Conservation (phyloP, 1,140 invertebrate genomes). For the Halesus radiatus region DNA sequence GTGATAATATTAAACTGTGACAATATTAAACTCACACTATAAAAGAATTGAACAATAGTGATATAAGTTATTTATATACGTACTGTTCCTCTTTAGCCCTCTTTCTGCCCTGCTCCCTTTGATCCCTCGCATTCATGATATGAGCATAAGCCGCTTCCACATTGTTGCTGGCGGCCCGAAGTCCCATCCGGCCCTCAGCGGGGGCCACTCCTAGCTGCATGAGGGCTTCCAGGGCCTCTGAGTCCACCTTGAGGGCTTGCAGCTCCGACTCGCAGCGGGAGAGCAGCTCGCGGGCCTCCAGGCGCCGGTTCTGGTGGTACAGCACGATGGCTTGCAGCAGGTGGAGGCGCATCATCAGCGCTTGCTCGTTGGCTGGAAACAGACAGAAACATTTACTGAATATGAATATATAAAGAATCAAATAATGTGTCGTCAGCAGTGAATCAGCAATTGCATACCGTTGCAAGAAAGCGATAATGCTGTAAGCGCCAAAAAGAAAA, state of each 20-base stretch:
- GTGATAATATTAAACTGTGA: too few relatives aligned
- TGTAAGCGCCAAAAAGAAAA: too few relatives aligned
- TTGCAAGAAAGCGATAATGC: too few relatives aligned
- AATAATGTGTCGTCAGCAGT: too few relatives aligned
- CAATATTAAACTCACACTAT: too few relatives aligned
- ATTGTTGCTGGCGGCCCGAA: slow-evolving; percentile 75
- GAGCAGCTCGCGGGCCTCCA: slow-evolving; percentile 73
- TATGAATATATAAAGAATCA: too few relatives aligned
- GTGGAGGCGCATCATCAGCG: slow-evolving; percentile 81
- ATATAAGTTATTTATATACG: neutral
- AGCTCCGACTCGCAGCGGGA: slow-evolving; percentile 75
- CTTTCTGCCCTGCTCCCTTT: slow-evolving; percentile 69
- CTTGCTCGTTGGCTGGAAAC: slow-evolving; percentile 76
- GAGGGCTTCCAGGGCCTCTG: slow-evolving; percentile 58
- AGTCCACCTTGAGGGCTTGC: slow-evolving; percentile 69
- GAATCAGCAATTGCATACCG: too few relatives aligned
- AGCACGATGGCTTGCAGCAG: slow-evolving; percentile 83
- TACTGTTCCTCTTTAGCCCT: slow-evolving; percentile 69
- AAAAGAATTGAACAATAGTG: too few relatives aligned
- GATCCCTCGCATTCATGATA: slow-evolving; percentile 72
- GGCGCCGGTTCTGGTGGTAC: slow-evolving; percentile 79
- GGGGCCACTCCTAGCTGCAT: slow-evolving; percentile 73
- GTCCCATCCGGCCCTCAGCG: slow-evolving; percentile 75
- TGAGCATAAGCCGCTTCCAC: slow-evolving; percentile 75
- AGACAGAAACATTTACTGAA: too few relatives aligned